Base-by-base conservation (phyloP, 37 sponge, comb jelly and placozoan species). In the Haliclona indistincta region DNA sequence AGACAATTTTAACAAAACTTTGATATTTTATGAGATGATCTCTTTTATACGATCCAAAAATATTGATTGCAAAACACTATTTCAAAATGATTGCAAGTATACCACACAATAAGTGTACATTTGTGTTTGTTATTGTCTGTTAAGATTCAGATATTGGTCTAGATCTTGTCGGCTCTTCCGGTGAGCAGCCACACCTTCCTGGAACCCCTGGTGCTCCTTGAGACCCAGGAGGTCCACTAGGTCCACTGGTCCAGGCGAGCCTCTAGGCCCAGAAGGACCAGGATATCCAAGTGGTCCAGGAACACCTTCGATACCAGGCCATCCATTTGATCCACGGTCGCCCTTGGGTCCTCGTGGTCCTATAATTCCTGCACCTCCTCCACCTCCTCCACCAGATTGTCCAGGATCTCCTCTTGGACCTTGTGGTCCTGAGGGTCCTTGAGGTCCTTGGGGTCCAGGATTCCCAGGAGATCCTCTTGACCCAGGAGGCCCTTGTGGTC, bases 401-500 rank as follows among this genome's bases (percentile, higher is more conserved):
- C 82, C 82, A 15, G 20, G 47, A 17, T 72, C 74, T 66, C 82
- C 70, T n/a, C n/a, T n/a, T n/a, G n/a, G n/a, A n/a, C n/a, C n/a
- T n/a, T n/a, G n/a, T n/a, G n/a, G n/a, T n/a, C n/a, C n/a, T n/a
- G n/a, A n/a, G n/a, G n/a, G n/a, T n/a, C n/a, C n/a, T n/a, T n/a
- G n/a, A n/a, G n/a, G n/a, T n/a, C n/a, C n/a, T n/a, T n/a, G n/a
- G n/a, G n/a, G n/a, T n/a, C n/a, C n/a, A n/a, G n/a, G n/a, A n/a
- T n/a, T n/a, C n/a, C n/a, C n/a, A n/a, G n/a, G n/a, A n/a, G n/a
- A n/a, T n/a, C n/a, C n/a, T n/a, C n/a, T n/a, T n/a, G n/a, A n/a
- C n/a, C n/a, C n/a, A n/a, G n/a, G n/a, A n/a, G 66, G 67, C 30
- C 88, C 88, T 37, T 35, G 58, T 52, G 83, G 67, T 23, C 88